A percentile compares a stretch with the other conserved stretches of the same genome.
Conservation (phyloP, 23 tunicate genomes). For the Ascidia mentula region DNA sequence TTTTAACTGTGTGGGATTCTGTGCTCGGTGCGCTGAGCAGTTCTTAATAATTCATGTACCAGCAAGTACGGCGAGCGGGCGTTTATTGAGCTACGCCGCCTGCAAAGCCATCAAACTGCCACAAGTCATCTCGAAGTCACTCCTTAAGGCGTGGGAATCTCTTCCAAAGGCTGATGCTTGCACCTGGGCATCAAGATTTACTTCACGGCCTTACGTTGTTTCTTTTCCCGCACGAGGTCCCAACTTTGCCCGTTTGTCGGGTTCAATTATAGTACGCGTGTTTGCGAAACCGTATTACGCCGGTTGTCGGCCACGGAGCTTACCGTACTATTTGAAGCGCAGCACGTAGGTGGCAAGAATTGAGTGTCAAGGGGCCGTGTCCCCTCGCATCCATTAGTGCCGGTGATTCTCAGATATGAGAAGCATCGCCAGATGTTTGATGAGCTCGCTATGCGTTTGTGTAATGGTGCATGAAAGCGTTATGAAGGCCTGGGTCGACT, state of each 20-base stretch:
- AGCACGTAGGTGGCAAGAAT: background rate
- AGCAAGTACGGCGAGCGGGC: background rate
- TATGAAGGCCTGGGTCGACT: no score
- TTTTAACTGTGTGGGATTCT: background rate
- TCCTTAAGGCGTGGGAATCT: background rate
- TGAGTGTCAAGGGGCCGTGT: slow-evolving; percentile 10
- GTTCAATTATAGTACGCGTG: no score
- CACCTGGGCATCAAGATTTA: background rate
- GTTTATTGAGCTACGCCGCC: background rate
- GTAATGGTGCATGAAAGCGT: background rate
- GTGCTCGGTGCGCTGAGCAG: background rate
- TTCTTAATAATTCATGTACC: background rate
- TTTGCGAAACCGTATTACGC: no score
- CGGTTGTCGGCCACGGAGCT: no score
- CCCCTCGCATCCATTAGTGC: background rate
- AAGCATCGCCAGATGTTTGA: background rate
- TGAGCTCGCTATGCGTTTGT: background rate
- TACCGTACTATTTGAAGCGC: background rate
- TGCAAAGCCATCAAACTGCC: background rate
- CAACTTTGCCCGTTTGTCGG: no score
- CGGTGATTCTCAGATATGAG: background rate
- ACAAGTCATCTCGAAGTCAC: no score
- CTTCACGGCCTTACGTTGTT: background rate
- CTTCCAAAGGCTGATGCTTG: background rate
- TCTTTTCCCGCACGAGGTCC: no score